Conservation (phyloP, 1,140 invertebrate genomes). For the Ruditapes philippinarum region DNA sequence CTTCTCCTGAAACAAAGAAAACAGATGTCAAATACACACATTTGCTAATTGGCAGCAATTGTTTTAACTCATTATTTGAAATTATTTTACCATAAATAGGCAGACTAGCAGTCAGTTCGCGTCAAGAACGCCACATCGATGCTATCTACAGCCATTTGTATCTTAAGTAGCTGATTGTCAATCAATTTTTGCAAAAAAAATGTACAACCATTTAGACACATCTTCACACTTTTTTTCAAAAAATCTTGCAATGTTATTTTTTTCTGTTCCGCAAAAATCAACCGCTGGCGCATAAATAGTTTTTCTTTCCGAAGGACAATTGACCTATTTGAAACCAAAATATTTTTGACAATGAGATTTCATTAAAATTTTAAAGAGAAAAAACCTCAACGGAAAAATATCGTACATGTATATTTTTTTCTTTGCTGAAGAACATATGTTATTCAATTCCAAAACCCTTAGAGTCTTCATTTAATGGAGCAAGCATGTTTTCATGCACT, state of each 20-base stretch:
- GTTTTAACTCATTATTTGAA: neutral
- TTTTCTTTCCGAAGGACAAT: neutral
- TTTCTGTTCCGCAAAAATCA: too few species aligned
- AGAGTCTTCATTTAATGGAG: too few species aligned
- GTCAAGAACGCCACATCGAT: neutral
- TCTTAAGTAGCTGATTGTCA: neutral
- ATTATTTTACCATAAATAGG: neutral
- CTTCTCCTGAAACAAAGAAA: neutral
- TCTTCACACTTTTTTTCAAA: neutral
- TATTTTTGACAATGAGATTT: neutral
- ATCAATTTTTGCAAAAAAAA: neutral
- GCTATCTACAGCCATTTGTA: neutral
- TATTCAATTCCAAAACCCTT: too few species aligned
- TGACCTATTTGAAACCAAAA: neutral
- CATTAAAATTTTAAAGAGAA: too few species aligned
- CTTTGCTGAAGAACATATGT: too few species aligned
- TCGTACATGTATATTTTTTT: too few species aligned
- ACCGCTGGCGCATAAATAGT: too few species aligned
- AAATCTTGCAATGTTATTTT: neutral
- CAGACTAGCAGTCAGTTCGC: neutral
- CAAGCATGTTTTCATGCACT: too few species aligned
- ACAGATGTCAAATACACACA: conserved; percentile 9
- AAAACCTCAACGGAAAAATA: too few species aligned
- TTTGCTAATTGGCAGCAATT: conserved; percentile 16
- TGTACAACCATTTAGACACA: neutral